Conservation (phyloP, 2,797 vertebrate species). For the Catharus ustulatus region DNA sequence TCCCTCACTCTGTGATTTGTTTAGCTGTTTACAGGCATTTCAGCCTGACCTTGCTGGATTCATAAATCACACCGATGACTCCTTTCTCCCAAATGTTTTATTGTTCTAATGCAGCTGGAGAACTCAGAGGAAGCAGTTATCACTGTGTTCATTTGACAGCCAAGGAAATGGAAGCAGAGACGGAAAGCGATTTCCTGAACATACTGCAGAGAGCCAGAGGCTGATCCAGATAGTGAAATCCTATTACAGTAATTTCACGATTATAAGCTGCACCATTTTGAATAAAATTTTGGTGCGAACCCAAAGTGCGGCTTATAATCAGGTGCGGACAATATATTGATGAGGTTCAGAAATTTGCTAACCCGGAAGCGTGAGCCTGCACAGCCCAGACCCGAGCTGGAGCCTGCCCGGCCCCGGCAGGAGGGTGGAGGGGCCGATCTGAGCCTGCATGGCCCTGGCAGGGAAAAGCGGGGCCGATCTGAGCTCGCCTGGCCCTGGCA, state of each 20-base stretch:
- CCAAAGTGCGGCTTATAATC: too few species aligned
- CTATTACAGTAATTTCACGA: not conserved
- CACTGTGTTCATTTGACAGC: slow-evolving; percentile 10
- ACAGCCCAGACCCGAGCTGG: too few species aligned
- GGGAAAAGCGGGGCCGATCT: too few species aligned
- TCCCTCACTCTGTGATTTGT: not conserved
- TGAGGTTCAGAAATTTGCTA: too few species aligned
- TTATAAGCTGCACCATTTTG: too few species aligned
- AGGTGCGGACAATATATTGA: too few species aligned
- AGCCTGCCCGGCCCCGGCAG: too few species aligned
- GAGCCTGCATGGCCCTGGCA: too few species aligned
- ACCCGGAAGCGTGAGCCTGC: too few species aligned
- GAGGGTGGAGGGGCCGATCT: too few species aligned
- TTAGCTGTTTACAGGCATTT: not conserved
- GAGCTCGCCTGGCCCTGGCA: too few species aligned
- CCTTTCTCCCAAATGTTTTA: not conserved
- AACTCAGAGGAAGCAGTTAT: slow-evolving; percentile 2
- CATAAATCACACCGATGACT: not conserved
- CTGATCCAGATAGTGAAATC: not conserved
- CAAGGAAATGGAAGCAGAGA: slow-evolving; percentile 47
- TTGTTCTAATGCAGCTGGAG: not conserved
- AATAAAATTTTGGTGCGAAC: too few species aligned
- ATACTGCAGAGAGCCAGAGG: not conserved
- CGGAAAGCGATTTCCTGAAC: slow-evolving; percentile 38
- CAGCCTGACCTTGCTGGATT: not conserved